phyloP scores from a whole-genome alignment of 1,140 invertebrate species.

The Drosophila murphyi region DNA sequence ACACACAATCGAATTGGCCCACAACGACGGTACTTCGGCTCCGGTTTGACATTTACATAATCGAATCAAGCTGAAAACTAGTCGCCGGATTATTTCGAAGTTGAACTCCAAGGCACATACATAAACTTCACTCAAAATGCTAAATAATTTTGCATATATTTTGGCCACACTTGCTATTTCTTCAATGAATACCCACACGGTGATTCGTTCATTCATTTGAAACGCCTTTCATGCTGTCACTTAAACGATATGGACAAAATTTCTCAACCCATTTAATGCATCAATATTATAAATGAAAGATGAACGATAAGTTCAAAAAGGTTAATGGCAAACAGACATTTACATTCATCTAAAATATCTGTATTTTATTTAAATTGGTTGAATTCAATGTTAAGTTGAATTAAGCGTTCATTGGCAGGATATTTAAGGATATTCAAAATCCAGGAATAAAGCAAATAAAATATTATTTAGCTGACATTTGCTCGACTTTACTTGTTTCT shows the following conservation, averaged over 20 bases:
- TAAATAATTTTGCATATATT: constrained; percentile 66
- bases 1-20: constrained; percentile 8
- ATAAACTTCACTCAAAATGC: constrained; percentile 30
- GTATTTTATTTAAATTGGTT: too few species aligned
- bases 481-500: too few species aligned
- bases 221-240: constrained; percentile 55
- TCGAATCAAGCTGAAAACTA: constrained; percentile 31
- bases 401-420: background rate
- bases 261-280: background rate
- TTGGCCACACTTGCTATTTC: constrained; percentile 40
- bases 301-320: background rate
- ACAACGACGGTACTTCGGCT: constrained; percentile 3
- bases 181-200: constrained; percentile 9
- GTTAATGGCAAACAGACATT: background rate
- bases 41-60: constrained; percentile 20
- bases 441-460: too few species aligned
- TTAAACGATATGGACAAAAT: constrained; percentile 27
- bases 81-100: background rate
- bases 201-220: constrained; percentile 29
- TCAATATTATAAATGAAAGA: background rate
- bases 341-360: background rate
- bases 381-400: background rate
- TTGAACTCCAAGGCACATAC: background rate
- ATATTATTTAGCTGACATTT: too few species aligned
- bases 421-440: too few species aligned